phyloP scores from a whole-genome alignment of 1,140 invertebrate species.

The Pseudobourletiella spinata region DNA sequence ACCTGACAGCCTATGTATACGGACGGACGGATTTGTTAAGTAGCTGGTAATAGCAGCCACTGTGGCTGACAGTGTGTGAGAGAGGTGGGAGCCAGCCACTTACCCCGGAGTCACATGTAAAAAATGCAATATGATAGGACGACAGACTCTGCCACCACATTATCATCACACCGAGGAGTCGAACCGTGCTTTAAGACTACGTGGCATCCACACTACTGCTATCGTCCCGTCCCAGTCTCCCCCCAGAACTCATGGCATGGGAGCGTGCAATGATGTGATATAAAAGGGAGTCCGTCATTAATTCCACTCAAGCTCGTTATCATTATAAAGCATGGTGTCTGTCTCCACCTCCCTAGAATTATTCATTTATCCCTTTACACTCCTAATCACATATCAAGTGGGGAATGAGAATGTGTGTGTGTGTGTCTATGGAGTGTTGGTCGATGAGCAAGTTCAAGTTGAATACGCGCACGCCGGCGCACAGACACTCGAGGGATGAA shows the following conservation, averaged over 20 bases:
- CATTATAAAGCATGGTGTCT: not conserved
- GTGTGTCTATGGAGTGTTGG: not conserved
- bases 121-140: not conserved
- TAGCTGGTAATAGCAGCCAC: too few relatives aligned
- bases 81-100: too few relatives aligned
- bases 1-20: too few relatives aligned
- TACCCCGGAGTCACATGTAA: not conserved
- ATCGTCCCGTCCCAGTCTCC: not conserved
- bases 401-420: not conserved
- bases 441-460: not conserved
- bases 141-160: not conserved
- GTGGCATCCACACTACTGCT: too few relatives aligned
- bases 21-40: too few relatives aligned
- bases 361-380: not conserved
- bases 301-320: constrained; percentile 3
- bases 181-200: not conserved
- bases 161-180: not conserved
- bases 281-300: constrained; percentile 13
- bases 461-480: not conserved
- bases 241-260: not conserved
- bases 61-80: too few relatives aligned
- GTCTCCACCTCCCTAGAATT: not conserved
- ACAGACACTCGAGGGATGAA: not conserved
- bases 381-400: not conserved
- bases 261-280: not conserved